phyloP scores from a whole-genome alignment of 1,140 invertebrate species.

The Brachionus angularis region DNA sequence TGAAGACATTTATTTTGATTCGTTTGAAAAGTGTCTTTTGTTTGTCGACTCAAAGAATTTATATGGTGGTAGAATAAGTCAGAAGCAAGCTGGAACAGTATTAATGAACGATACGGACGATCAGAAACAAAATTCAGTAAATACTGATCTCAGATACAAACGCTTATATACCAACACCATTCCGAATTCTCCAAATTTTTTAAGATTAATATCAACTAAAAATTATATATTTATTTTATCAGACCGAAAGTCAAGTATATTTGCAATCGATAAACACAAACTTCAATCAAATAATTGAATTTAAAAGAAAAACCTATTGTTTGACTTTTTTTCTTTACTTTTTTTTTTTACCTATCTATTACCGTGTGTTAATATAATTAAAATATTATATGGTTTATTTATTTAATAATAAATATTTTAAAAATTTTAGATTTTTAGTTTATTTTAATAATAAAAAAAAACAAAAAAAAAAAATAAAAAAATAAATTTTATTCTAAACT shows the following conservation, averaged over 20 bases:
- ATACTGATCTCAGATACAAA: constrained; percentile 28
- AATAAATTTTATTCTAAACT: no score
- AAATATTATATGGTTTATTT: no score
- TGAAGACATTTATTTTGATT: constrained; percentile 36
- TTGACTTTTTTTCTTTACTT: neutral
- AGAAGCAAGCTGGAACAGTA: no score
- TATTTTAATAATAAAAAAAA: no score
- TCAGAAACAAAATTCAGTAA: neutral
- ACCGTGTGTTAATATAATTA: no score
- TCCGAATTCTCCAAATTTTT: neutral
- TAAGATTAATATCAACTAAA: neutral
- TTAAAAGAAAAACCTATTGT: neutral
- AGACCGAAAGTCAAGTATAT: constrained; percentile 21
- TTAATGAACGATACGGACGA: neutral
- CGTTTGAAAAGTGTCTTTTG: constrained; percentile 15
- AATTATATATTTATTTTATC: constrained; percentile 25
- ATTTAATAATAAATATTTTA: no score
- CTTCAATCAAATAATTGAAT: constrained; percentile 4
- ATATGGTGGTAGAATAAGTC: constrained; percentile 7
- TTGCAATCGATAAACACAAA: constrained; percentile 14
- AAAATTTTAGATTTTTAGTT: no score
- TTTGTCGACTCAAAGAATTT: constrained; percentile 16
- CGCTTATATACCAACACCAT: neutral
- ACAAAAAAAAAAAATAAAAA: constrained; percentile 3
- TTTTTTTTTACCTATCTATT: no score